Evolutionary conservation across 2,113 vertebrate genomes (phyloP), one percentile per base, ranked within the genome.

Genomic region (Siphamia tubifer): DNA sequence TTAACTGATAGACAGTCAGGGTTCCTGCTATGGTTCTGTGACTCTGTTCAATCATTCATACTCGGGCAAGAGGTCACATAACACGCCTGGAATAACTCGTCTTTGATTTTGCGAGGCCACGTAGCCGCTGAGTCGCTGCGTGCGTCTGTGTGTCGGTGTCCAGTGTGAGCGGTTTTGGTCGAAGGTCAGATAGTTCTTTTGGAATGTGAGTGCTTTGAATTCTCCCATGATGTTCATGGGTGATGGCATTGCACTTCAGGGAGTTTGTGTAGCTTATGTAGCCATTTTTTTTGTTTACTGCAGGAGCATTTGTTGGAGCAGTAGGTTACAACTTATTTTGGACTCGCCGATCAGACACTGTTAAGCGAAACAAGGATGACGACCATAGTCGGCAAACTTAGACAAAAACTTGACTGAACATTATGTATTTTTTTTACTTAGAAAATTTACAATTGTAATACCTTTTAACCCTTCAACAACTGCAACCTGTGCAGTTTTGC

Each of bases 21-120:
- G 56, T 68, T 65, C 21, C 49, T 71, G 78, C 74, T 56, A 54
- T 57, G 65, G 52, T 58, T 75, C 62, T 71, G 62, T 69, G 76
- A 72, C 78, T 52, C 73, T 80, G 61, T 68, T 90, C 71, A 84
- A 86, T 89, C 77, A 90, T 86, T 89, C 79, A 87, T 84, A 31
- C 48, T 4, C 28, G 15, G 69, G 78, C 20, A 10, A 45, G 42
- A 83, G 83, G 83, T 85, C 82, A 67, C 72, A 58, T 24, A 78
- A 69, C 79, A 83, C 34, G 20, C n/a, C 40, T 28, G 49, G 82
- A 88, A 87, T 84, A 83, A 58, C 43, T 80, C 4, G 0, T 44
- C 68, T 82, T 77, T 79, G 69, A 87, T 83, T 81, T 74, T 45
- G 38, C 49, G 9, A 1, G 35, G 27, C 34, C 42, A 43, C 68